Base-by-base conservation (phyloP, 2,888 invertebrate species). In the Calliphora vomitoria region DNA sequence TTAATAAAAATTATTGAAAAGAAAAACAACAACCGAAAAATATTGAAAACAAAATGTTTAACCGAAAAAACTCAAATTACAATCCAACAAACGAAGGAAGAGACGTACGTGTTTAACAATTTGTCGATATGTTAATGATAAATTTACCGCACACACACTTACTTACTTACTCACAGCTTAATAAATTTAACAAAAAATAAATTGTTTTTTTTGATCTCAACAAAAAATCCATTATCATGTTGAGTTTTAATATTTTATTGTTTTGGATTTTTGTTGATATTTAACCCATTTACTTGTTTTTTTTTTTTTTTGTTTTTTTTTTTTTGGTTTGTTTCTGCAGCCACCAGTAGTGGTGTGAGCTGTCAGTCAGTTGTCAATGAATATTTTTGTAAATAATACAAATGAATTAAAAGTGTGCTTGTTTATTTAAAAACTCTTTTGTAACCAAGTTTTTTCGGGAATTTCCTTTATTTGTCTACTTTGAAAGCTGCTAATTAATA, bases 341-440 rank as follows among this genome's bases (percentile, higher is more conserved):
- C 76, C 4, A 44, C 71, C 81, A 80, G 83, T 86, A 76, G 86
- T 83, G 31, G 13, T 71, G 69, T 60, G 50, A 2, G 75, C 83
- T 83, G 80, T 83, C 86, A 86, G 86, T 80, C 83, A 86, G 79
- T 58, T 86, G 86, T 83, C 86, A 81, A 72, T 85, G 74, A 71
- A 71, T 62, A 44, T 47, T 47, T 47, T 18, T 71, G 13, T 53
- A n/a, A 66, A 41, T 20, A 58, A 74, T 44, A 25, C 41, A 55
- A 72, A 18, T 18, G 41, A 64, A 41, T 53, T n/a, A 31, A 25
- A 58, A 15, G 31, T 53, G 41, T 69, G 20, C n/a, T 38, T 38
- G 62, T 55, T 72, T 31, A 11, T 15, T 69, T 20, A 18, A 15
- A 25, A 31, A 13, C 20, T 62, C 13, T 60, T 68, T 47, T 41